Evolutionary conservation across 2,797 vertebrate species (phyloP).

Genomic region (Sciurus vulgaris): DNA sequence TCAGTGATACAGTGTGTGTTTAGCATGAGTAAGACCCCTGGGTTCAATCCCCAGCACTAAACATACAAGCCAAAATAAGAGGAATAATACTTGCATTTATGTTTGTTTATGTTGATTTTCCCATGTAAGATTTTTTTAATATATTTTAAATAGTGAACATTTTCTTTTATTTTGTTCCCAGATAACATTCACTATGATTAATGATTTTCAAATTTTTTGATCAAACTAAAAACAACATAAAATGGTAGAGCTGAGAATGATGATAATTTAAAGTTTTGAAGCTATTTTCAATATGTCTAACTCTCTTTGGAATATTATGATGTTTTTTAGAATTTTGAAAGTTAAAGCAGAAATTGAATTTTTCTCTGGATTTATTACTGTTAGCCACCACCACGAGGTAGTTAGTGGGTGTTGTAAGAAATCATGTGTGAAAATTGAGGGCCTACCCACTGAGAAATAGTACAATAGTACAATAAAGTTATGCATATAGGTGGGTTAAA

Average conservation of each 20-base stretch:
- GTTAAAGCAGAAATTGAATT: background rate
- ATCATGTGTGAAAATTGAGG: background rate
- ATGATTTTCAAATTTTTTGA: slow-evolving; percentile 29
- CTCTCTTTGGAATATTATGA: background rate
- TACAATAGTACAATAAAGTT: background rate
- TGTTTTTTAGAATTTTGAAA: background rate
- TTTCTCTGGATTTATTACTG: background rate
- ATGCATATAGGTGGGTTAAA: background rate
- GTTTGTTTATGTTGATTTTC: background rate
- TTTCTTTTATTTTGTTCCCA: background rate
- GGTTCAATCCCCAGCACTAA: background rate
- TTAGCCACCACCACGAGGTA: background rate
- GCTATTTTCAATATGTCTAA: background rate
- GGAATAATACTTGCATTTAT: background rate
- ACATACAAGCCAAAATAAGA: background rate
- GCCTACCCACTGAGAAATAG: background rate
- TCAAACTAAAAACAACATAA: slow-evolving; percentile 5
- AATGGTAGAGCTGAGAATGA: slow-evolving; percentile 24
- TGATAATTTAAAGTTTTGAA: background rate
- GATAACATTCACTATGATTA: background rate
- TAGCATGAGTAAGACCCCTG: no score
- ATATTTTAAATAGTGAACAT: background rate
- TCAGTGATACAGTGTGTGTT: background rate
- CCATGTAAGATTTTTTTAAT: background rate
- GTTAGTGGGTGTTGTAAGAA: background rate